These are phyloP conservation scores for Enhydra lutris DNA, from an alignment of 2,113 vertebrate species.

Conservation along the genomic window DNA sequence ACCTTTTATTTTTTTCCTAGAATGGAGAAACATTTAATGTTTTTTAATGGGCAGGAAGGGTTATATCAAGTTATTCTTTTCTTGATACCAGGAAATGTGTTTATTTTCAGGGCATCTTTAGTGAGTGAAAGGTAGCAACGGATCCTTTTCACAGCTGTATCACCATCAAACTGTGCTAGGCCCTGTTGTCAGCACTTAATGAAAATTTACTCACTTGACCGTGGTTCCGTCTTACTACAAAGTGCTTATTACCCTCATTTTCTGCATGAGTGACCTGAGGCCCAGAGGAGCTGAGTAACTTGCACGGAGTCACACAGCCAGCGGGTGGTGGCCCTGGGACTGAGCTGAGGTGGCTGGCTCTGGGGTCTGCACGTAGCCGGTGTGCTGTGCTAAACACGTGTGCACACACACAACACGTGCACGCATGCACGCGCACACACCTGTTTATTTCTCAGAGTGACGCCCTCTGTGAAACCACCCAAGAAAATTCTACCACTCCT, in stretches of 20 bases:
- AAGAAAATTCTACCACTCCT: background rate
- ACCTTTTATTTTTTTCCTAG: background rate
- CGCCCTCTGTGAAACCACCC: background rate
- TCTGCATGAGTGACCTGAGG: background rate
- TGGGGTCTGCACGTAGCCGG: background rate
- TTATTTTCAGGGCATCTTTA: too few relatives aligned
- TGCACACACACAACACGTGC: too few relatives aligned
- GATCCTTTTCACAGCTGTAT: rapidly evolving
- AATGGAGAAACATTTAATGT: background rate
- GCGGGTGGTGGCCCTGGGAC: background rate
- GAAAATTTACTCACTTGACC: rapidly evolving
- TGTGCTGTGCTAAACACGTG: background rate
- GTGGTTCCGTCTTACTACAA: background rate
- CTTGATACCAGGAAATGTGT: background rate
- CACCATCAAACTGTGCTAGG: background rate
- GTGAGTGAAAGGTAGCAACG: background rate
- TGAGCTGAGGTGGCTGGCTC: background rate
- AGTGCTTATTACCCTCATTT: rapidly evolving
- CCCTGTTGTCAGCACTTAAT: rapidly evolving
- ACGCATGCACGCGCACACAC: background rate
- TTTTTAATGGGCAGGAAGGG: background rate
- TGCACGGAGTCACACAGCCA: background rate
- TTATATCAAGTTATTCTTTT: background rate
- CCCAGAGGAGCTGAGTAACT: background rate
- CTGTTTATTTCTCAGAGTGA: background rate